A percentile compares a stretch with the other conserved stretches of the same genome.
Evolutionary conservation across 2,888 invertebrate species (phyloP).

Genomic region (Gisinianus flammeolus): DNA sequence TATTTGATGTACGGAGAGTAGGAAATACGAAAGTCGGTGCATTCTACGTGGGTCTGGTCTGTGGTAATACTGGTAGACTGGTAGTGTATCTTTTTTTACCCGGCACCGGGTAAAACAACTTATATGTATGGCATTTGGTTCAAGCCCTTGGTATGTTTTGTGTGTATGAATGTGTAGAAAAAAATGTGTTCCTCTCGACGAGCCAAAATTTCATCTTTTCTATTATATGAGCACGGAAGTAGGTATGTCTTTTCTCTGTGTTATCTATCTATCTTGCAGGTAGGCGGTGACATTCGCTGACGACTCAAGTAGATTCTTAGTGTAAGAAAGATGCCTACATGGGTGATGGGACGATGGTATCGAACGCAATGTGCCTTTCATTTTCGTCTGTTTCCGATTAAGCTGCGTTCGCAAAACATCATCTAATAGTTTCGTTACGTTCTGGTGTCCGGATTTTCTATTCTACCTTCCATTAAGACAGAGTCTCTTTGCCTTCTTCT

Average conservation of each 20-base stretch:
- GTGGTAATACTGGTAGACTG: too few species aligned
- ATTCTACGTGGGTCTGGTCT: too few species aligned
- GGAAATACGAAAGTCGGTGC: too few species aligned
- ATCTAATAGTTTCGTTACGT: not conserved
- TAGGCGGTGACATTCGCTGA: constrained; percentile 15
- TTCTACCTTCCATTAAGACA: not conserved
- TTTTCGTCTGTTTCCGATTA: constrained; percentile 41
- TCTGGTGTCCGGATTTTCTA: not conserved
- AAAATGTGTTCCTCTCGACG: constrained; percentile 17
- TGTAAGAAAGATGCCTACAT: too few species aligned
- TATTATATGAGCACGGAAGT: constrained; percentile 8
- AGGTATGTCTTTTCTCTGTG: constrained; percentile 18
- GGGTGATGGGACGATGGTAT: constrained; percentile 1
- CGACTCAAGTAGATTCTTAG: constrained; percentile 3
- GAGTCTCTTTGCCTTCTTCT: not conserved
- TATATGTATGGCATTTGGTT: too few species aligned
- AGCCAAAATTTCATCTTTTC: constrained; percentile 23
- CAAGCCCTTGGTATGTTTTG: too few species aligned
- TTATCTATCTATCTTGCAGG: constrained; percentile 15
- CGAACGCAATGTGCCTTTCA: constrained; percentile 21
- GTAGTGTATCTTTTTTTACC: too few species aligned
- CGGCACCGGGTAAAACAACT: too few species aligned
- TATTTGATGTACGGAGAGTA: too few species aligned
- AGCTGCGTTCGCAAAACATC: constrained; percentile 25
- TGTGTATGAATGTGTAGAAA: not conserved